These are phyloP conservation scores for Antennarius striatus DNA, from an alignment of 2,113 vertebrate genomes.

Conservation along the genomic window DNA sequence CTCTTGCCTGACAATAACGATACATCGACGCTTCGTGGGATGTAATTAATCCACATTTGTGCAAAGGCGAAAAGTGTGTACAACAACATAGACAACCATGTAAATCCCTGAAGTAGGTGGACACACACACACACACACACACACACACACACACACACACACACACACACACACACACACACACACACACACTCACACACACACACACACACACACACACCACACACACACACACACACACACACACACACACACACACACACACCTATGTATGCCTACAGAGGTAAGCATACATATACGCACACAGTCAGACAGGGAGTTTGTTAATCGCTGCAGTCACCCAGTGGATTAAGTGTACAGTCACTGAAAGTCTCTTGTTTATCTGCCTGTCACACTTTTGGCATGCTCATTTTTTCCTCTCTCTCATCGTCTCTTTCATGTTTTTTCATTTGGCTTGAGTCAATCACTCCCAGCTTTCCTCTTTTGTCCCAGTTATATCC, in stretches of 20 bases:
- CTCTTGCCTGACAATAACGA: no score
- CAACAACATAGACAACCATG: neutral
- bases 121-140: neutral
- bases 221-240: no score
- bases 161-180: no score
- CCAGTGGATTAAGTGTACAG: conserved; percentile 40
- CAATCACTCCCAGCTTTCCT: conserved; percentile 39
- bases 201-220: conserved; percentile 1
- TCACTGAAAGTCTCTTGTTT: conserved; percentile 48
- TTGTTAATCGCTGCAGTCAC: conserved; percentile 26
- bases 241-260: conserved; percentile 6
- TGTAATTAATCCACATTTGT: neutral
- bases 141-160: neutral
- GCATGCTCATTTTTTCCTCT: neutral
- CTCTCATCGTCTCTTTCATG: conserved; percentile 25
- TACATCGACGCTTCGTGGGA: no score
- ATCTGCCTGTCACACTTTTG: conserved; percentile 41
- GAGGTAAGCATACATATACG: neutral
- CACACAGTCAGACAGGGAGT: conserved; percentile 8
- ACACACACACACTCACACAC: neutral
- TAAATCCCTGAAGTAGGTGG: neutral
- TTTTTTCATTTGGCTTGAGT: conserved; percentile 43
- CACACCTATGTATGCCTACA: no score
- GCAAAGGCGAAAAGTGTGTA: neutral
- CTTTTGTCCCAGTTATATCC: conserved; percentile 12